Base-by-base conservation (phyloP, 2,888 invertebrate genomes). In the Thyatira batis region DNA sequence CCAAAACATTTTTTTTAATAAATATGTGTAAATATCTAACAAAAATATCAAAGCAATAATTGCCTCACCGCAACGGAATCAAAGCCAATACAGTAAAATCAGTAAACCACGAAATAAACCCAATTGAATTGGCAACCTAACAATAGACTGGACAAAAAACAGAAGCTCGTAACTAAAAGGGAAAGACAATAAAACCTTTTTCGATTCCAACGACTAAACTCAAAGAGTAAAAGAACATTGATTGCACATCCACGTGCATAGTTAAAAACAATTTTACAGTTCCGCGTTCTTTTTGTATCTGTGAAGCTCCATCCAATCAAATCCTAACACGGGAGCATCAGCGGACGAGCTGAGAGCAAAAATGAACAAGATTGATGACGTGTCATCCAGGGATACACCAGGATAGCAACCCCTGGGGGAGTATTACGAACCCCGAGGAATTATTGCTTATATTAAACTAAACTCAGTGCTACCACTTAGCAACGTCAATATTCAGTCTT, bases 331-430 rank as follows among this genome's bases (percentile, higher is more conserved):
- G 61, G 67, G 57, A 68, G 66, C 54, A 60, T 55, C 55, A 57
- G 56, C 61, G 63, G 59, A 54, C 64, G 61, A 53, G 56, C 55
- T 58, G 57, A 69, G 71, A 69, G 71, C 67, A 76, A 80, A 82
- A 82, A 82, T 82, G 78, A 81, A 60, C 66, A 76, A 78, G 84
- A 84, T 82, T 74, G 81, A 83, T 84, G 73, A 65, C 55, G 65
- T 67, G 71, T 73, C 77, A 70, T 65, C 67, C 59, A 50, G 33
- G 49, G 54, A 57, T 53, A 60, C 56, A 61, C 11, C n/a, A n/a
- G n/a, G n/a, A n/a, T n/a, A n/a, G n/a, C n/a, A n/a, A 39, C 49
- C 48, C 39, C 53, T 53, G 50, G 50, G 57, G 56, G 61, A 63
- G 61, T 57, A 59, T 56, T 60, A 49, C 57, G 51, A 13, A 46